A percentile compares a stretch with the other conserved stretches of the same genome.
Evolutionary conservation across 2,888 invertebrate genomes (phyloP).

Genomic region (Ectobius pallidus): DNA sequence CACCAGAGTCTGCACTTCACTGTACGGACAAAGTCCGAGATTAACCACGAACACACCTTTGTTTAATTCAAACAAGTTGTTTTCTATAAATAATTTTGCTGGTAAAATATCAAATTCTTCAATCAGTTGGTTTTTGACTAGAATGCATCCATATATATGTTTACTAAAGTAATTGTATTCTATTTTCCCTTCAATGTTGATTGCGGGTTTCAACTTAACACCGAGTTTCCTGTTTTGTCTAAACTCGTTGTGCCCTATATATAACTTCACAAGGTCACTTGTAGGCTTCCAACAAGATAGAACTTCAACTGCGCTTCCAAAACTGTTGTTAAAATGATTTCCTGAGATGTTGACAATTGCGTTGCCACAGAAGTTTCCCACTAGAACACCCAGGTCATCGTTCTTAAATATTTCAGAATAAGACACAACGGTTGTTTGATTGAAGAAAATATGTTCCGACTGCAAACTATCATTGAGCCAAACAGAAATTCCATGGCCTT

Average conservation of each 20-base stretch:
- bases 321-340: conserved; percentile 83
- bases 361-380: conserved; percentile 91
- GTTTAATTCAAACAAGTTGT: conserved; percentile 91
- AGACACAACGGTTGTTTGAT: conserved; percentile 86
- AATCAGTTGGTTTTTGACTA: conserved; percentile 78
- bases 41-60: conserved; percentile 84
- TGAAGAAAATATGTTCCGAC: conserved; percentile 77
- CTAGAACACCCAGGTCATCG: conserved; percentile 79
- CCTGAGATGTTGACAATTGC: conserved; percentile 90
- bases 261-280: conserved; percentile 63
- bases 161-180: conserved; percentile 89
- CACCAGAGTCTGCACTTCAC: conserved; percentile 77
- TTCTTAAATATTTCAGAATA: conserved; percentile 89
- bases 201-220: conserved; percentile 78
- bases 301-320: conserved; percentile 79
- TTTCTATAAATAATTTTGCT: conserved; percentile 72
- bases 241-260: conserved; percentile 87
- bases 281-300: conserved; percentile 78
- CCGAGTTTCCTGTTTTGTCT: conserved; percentile 75
- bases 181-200: conserved; percentile 77
- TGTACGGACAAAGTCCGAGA: conserved; percentile 86
- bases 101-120: conserved; percentile 82
- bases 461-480: conserved; percentile 87
- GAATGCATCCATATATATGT: conserved; percentile 81
- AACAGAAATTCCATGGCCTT: conserved; percentile 85